Conservation (phyloP, 2,888 invertebrate species). For the Heliconius hortense region DNA sequence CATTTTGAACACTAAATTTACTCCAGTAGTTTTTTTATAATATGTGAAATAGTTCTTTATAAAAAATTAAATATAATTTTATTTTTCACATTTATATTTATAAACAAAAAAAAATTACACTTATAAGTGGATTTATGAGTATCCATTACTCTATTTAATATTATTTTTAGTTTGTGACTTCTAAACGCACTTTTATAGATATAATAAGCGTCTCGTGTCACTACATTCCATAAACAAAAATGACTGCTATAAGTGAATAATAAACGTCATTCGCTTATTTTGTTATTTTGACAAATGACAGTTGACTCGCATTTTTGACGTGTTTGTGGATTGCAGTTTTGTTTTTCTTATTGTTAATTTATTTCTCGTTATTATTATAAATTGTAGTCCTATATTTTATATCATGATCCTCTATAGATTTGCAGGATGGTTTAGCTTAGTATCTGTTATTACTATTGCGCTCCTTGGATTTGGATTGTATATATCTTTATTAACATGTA, state of each 20-base stretch:
- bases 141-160: too few species aligned
- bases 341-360: constrained; percentile 31
- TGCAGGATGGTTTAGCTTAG: constrained; percentile 67
- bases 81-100: too few species aligned
- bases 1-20: background rate
- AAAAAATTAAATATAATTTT: too few species aligned
- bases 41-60: too few species aligned
- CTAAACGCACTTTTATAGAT: too few species aligned
- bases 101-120: too few species aligned
- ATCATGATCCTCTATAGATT: constrained; percentile 56
- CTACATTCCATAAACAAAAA: background rate
- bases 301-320: constrained; percentile 32
- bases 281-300: constrained; percentile 31
- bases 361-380: constrained; percentile 37
- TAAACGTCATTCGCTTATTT: constrained; percentile 11
- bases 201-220: too few species aligned
- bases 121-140: too few species aligned
- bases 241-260: background rate
- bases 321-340: constrained; percentile 36
- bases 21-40: background rate
- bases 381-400: constrained; percentile 33
- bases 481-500: constrained; percentile 64
- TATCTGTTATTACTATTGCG: constrained; percentile 68
- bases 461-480: constrained; percentile 71
- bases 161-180: too few species aligned